A percentile compares a stretch with the other conserved stretches of the same genome.
These are phyloP conservation scores for Myotis yumanensis DNA, from an alignment of 2,113 vertebrate genomes.

Conservation along the genomic window DNA sequence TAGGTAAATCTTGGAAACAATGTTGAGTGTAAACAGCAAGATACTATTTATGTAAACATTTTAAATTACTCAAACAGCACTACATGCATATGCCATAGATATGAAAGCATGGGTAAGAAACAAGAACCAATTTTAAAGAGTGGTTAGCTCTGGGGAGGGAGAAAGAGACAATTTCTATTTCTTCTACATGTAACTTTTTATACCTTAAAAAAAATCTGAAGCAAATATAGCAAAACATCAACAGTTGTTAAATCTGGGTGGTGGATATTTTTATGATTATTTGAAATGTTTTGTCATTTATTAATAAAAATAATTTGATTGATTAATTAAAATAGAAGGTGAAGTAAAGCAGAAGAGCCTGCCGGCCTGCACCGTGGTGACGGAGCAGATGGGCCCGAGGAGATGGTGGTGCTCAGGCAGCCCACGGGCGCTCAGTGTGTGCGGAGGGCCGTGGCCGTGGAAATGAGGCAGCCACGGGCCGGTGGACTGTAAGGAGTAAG, in stretches of 20 bases:
- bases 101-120: neutral
- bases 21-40: conserved; percentile 48
- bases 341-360: neutral
- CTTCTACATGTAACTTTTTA: neutral
- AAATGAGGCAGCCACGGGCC: no score
- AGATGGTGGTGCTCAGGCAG: neutral
- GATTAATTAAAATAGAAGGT: neutral
- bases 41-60: conserved; percentile 1
- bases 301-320: neutral
- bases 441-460: no score
- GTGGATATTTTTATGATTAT: neutral
- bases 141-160: neutral
- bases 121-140: neutral
- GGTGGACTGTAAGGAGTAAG: fast-evolving
- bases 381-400: neutral
- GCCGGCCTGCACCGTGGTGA: neutral
- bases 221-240: neutral
- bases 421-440: no score
- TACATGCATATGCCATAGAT: neutral
- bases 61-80: neutral
- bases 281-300: conserved; percentile 18
- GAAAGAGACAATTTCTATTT: neutral
- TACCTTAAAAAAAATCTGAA: neutral
- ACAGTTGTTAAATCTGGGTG: neutral
- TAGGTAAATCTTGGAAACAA: conserved; percentile 37